phyloP scores from a whole-genome alignment of 37 sponge, comb jelly and placozoan species.

The Halisarca cf. caerulea region DNA sequence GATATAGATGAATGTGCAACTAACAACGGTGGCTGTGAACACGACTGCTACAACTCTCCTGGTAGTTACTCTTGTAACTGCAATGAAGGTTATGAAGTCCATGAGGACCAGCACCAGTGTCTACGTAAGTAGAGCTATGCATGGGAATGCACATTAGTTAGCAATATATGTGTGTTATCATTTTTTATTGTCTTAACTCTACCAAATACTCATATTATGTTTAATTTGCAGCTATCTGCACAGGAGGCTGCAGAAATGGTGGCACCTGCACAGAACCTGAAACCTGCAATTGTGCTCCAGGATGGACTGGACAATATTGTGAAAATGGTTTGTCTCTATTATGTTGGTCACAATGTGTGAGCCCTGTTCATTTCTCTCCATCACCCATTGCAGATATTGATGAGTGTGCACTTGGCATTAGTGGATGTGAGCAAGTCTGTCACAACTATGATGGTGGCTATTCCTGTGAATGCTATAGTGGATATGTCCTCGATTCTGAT shows the following conservation, averaged over 20 bases:
- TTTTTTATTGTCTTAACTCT: not conserved
- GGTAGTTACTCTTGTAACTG: slow-evolving; percentile 7
- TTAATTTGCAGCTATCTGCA: slow-evolving; percentile 7
- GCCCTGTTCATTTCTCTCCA: not conserved
- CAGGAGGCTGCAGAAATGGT: slow-evolving; percentile 10
- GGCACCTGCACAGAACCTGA: not conserved
- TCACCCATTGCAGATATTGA: slow-evolving; percentile 31
- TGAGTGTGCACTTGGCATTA: slow-evolving; percentile 6
- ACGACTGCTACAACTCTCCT: slow-evolving; percentile 5
- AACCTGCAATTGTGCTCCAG: not conserved
- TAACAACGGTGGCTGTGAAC: slow-evolving; percentile 16
- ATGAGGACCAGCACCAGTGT: not conserved
- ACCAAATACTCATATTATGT: too few species aligned
- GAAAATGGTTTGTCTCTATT: not conserved
- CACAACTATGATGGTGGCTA: too few species aligned
- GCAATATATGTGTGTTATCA: too few species aligned
- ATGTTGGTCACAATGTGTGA: not conserved
- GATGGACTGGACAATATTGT: slow-evolving; percentile 10
- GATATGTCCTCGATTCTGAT: too few species aligned
- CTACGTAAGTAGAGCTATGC: not conserved
- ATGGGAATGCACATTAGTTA: too few species aligned
- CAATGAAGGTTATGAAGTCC: not conserved
- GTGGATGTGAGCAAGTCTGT: slow-evolving; percentile 14
- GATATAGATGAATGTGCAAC: slow-evolving; percentile 7
- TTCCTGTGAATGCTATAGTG: too few species aligned